A percentile compares a stretch with the other conserved stretches of the same genome.
Conservation (phyloP, 2,888 invertebrate species). For the Adelognathus sp. region DNA sequence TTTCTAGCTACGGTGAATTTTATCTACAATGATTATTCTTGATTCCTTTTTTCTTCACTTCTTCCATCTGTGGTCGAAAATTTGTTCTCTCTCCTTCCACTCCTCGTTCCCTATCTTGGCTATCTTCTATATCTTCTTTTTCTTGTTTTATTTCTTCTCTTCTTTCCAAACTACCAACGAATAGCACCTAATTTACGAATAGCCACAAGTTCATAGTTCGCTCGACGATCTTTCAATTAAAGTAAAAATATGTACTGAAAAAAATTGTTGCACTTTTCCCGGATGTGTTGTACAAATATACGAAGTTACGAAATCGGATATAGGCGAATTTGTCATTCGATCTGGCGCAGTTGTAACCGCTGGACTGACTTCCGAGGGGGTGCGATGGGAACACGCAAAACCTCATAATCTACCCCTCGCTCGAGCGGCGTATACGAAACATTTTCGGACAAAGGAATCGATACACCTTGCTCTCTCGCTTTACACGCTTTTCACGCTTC, state of each 20-base stretch:
- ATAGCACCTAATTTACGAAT: conserved; percentile 71
- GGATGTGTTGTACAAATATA: not conserved
- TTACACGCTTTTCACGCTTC: conserved; percentile 19
- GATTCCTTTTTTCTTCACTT: not conserved
- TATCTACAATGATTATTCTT: conserved; percentile 67
- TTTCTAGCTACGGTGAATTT: conserved; percentile 68
- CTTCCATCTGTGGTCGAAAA: conserved; percentile 5
- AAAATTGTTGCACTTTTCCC: conserved; percentile 51
- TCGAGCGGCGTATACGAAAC: not conserved
- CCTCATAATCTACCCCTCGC: not conserved
- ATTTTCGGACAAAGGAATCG: conserved; percentile 37
- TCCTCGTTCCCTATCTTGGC: conserved; percentile 17
- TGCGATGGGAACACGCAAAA: not conserved
- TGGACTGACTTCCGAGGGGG: not conserved
- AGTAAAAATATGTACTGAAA: conserved; percentile 15
- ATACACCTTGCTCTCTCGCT: conserved; percentile 42
- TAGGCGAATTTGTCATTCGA: conserved; percentile 25
- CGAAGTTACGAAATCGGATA: not conserved
- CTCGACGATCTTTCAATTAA: conserved; percentile 7
- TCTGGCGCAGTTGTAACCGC: not conserved
- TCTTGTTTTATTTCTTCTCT: conserved; percentile 11
- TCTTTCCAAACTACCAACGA: conserved; percentile 65
- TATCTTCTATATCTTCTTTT: conserved; percentile 1
- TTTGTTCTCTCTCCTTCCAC: conserved; percentile 16
- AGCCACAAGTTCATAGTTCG: conserved; percentile 47